A percentile compares a stretch with the other conserved stretches of the same genome.
Evolutionary conservation across 2,113 vertebrate genomes (phyloP).

Genomic region (Cottus gobio): DNA sequence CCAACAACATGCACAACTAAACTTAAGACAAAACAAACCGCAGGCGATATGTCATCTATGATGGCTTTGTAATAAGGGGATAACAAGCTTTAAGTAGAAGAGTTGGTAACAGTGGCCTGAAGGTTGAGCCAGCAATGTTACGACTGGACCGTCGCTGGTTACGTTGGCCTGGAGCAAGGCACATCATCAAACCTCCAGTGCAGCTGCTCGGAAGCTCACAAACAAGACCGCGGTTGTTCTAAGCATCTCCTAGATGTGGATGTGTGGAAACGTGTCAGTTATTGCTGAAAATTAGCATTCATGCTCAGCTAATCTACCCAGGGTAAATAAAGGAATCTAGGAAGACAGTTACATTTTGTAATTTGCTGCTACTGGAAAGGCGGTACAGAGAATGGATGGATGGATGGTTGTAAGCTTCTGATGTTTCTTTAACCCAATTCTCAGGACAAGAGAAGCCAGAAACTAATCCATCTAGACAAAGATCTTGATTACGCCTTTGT

Average conservation of each 20-base stretch:
- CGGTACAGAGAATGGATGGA: background rate
- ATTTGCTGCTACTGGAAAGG: background rate
- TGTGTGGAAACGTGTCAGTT: background rate
- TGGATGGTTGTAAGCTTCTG: background rate
- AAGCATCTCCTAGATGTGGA: background rate
- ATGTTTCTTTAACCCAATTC: background rate
- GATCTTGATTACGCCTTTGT: background rate
- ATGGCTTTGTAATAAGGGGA: background rate
- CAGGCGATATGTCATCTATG: background rate
- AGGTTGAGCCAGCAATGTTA: background rate
- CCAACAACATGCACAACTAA: background rate
- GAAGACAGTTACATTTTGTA: background rate
- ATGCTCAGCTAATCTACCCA: background rate
- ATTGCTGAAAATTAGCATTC: conserved; percentile 5
- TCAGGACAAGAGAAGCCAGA: conserved; percentile 5
- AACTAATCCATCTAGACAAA: conserved; percentile 25
- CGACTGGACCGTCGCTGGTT: conserved; percentile 32
- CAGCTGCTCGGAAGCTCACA: conserved; percentile 32
- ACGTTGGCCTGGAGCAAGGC: conserved; percentile 10
- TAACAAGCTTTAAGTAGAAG: background rate
- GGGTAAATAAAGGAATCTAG: background rate
- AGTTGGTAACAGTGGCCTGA: background rate
- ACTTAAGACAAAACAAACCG: background rate
- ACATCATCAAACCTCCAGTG: conserved; percentile 19
- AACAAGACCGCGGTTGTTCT: conserved; percentile 30